phyloP scores from a whole-genome alignment of 2,797 vertebrate species.

The Melopsittacus undulatus region DNA sequence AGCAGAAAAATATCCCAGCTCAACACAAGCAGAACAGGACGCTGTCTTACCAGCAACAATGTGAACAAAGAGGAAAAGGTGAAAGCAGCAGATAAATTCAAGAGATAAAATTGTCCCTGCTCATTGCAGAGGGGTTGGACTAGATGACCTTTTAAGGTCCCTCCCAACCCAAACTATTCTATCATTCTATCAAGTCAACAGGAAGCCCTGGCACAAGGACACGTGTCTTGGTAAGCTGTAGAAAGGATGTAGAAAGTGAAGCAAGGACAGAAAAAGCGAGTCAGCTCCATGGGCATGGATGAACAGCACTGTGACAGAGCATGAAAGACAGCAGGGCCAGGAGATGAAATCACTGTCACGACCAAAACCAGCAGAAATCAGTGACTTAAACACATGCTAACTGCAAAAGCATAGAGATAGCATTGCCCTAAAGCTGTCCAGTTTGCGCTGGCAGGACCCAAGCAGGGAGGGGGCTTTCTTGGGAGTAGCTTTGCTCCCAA shows the following conservation, averaged over 20 bases:
- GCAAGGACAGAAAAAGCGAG: not conserved
- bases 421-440: not conserved
- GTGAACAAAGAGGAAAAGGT: not conserved
- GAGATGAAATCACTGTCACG: not conserved
- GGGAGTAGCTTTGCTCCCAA: not conserved
- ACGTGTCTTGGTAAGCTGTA: not conserved
- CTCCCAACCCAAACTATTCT: not conserved
- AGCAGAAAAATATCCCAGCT: not conserved
- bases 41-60: not conserved
- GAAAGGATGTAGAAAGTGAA: not conserved
- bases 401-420: not conserved
- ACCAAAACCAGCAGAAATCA: not conserved
- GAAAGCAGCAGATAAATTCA: not conserved
- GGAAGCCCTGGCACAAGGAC: not conserved
- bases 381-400: rapidly evolving
- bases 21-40: not conserved
- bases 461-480: not conserved
- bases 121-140: not conserved
- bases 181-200: not conserved
- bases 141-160: not conserved
- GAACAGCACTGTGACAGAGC: not conserved
- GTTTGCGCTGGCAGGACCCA: not conserved
- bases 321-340: rapidly evolving
- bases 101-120: not conserved
- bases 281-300: not conserved